Evolutionary conservation across 1,140 invertebrate genomes (phyloP), one percentile per base, ranked within the genome.

Genomic region (Monomorium pharaonis): DNA sequence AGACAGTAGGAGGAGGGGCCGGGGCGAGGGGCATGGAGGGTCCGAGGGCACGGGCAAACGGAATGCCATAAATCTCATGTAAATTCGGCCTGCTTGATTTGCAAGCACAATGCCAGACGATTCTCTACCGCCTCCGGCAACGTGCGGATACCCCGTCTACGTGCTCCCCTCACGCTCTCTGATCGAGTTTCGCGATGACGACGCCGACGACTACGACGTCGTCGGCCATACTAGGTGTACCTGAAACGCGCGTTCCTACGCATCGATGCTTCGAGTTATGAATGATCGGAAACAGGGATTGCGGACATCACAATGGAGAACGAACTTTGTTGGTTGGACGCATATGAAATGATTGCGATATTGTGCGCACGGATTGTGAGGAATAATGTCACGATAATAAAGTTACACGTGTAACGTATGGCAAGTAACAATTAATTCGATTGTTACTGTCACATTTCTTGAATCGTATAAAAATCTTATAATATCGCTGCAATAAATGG

Each of bases 21-120:
- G 24, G n/a, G 3, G 18, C 72, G 72, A 21, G 42, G 58, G n/a
- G 33, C 60, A 65, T n/a, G 60, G 30, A 58, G 65, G 27, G 78
- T 44, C 24, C 49, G 65, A 81, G 89, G 62, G 87, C 70, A 77
- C 69, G 86, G 86, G 91, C 90, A 93, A 93, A 94, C 93, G 93
- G 91, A 94, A 94, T 93, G 93, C 93, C 91, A 94, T 94, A 94
- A 94, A 94, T 94, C 92, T 94, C 92, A 94, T 94, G 94, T 94
- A 94, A 94, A 94, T 94, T 94, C 91, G 88, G 92, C 88, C 89
- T 91, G 93, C 91, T 94, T 94, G 94, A 94, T 94, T 94, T 94
- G 93, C 93, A 94, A 94, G 92, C 94, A 93, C 93, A 94, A 94
- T 94, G 91, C 92, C 91, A 94, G 92, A 93, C 93, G 92, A 94